Percentiles rank a stretch among this genome's conserved stretches.
These are phyloP conservation scores for Acanthisitta chloris DNA, from an alignment of 2,113 vertebrate species.

Conservation along the genomic window DNA sequence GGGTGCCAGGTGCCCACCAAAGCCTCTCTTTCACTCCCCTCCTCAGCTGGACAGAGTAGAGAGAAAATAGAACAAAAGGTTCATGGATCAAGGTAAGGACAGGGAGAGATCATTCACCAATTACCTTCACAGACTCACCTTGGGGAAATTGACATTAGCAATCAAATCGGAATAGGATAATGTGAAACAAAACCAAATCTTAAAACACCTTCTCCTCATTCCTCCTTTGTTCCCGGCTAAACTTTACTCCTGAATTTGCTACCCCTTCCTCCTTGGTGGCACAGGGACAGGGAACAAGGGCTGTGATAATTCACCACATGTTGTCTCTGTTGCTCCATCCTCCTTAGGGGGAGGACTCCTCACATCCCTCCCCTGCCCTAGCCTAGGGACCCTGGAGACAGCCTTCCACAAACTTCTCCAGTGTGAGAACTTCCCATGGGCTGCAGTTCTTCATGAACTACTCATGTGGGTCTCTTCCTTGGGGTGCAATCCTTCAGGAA, in stretches of 20 bases:
- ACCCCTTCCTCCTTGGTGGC: background rate
- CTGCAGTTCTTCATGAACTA: no score
- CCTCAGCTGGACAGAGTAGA: background rate
- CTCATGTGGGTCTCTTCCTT: background rate
- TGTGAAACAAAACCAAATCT: background rate
- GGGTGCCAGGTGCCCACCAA: background rate
- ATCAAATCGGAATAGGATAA: background rate
- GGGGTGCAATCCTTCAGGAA: background rate
- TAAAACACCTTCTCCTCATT: background rate
- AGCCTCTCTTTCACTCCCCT: background rate
- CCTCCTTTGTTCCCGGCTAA: background rate
- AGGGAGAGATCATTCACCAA: background rate
- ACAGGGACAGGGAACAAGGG: background rate
- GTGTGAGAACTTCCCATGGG: no score
- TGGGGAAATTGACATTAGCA: background rate
- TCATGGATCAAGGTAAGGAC: background rate
- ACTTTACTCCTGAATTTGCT: background rate
- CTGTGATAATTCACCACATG: background rate
- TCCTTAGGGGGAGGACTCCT: background rate
- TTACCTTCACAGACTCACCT: background rate
- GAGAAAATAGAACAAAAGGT: background rate
- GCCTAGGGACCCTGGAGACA: background rate
- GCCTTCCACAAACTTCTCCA: background rate
- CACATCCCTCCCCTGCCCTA: background rate
- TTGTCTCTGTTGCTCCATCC: background rate